A percentile compares a stretch with the other conserved stretches of the same genome.
Conservation (phyloP, 2,113 vertebrate genomes). For the Turnix velox region DNA sequence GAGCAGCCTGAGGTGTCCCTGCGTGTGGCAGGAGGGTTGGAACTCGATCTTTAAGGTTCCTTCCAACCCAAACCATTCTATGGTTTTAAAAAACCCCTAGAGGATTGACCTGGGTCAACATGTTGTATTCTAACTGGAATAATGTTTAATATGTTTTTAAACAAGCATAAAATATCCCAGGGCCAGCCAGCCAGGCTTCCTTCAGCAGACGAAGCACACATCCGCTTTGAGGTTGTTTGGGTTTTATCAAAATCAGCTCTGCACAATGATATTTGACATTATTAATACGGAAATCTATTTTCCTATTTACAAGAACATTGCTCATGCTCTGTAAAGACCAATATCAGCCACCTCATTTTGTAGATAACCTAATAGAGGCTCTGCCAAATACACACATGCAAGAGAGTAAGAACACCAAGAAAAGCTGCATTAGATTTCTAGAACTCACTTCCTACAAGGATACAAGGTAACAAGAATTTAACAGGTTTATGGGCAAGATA, state of each 20-base stretch:
- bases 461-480: background rate
- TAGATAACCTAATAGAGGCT: background rate
- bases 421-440: background rate
- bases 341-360: background rate
- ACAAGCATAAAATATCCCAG: background rate
- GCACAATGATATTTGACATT: background rate
- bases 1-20: no score
- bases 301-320: background rate
- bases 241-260: background rate
- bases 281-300: background rate
- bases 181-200: background rate
- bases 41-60: no score
- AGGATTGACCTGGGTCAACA: background rate
- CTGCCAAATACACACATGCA: background rate
- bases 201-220: background rate
- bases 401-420: background rate
- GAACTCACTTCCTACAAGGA: background rate
- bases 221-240: background rate
- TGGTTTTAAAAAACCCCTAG: background rate
- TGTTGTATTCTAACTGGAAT: background rate
- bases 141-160: background rate
- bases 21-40: no score
- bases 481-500: background rate
- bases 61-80: no score
- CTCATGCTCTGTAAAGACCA: background rate